A percentile compares a stretch with the other conserved stretches of the same genome.
Evolutionary conservation across 2,888 invertebrate species (phyloP).

Genomic region (Diaphora mendica): DNA sequence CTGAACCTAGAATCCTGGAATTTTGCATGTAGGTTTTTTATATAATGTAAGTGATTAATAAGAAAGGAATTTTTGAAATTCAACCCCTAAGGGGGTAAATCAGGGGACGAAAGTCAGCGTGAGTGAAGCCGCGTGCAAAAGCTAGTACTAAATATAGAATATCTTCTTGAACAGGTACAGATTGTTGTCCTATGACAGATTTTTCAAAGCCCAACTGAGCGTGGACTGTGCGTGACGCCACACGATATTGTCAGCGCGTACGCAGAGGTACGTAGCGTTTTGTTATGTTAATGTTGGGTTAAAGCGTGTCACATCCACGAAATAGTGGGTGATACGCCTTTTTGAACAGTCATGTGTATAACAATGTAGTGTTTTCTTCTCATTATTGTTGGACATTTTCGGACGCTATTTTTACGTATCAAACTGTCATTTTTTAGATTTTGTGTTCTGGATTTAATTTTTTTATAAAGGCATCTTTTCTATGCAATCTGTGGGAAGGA

Average conservation of each 20-base stretch:
- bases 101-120: too few species aligned
- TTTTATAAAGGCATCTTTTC: background rate
- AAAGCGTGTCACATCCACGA: constrained; percentile 49
- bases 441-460: background rate
- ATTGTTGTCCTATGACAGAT: background rate
- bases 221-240: background rate
- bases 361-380: constrained; percentile 8
- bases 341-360: background rate
- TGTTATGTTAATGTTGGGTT: constrained; percentile 54
- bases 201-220: background rate
- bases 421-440: background rate
- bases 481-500: too few species aligned
- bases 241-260: constrained; percentile 1
- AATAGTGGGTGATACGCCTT: constrained; percentile 9
- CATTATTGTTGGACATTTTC: too few species aligned
- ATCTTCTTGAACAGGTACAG: background rate
- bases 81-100: too few species aligned
- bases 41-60: too few species aligned
- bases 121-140: too few species aligned
- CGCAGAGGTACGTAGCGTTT: constrained; percentile 25
- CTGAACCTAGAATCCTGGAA: too few species aligned
- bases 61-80: too few species aligned
- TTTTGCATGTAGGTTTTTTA: too few species aligned
- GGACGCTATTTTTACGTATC: too few species aligned
- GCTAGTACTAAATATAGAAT: background rate